A percentile compares a stretch with the other conserved stretches of the same genome.
phyloP scores from a whole-genome alignment of 1,140 invertebrate species.

The Scaptomyza montana region DNA sequence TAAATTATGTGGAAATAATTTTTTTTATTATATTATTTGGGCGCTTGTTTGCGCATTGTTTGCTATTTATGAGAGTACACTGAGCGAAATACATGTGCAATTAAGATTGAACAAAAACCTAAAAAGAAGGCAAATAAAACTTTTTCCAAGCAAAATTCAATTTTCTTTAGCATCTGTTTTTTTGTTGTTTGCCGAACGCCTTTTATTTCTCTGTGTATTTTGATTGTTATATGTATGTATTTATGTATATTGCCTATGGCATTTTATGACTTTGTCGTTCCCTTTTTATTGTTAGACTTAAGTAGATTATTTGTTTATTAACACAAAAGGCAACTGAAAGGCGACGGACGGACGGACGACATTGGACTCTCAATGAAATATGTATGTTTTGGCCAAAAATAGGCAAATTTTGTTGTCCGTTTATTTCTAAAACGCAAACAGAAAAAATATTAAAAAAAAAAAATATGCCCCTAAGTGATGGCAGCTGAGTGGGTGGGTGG shows the following conservation, averaged over 20 bases:
- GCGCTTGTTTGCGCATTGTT: constrained; percentile 35
- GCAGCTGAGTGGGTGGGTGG: no score
- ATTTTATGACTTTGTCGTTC: constrained; percentile 70
- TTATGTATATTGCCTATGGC: constrained; percentile 16
- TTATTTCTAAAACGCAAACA: background rate
- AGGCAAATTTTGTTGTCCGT: constrained; percentile 23
- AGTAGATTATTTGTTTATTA: constrained; percentile 80
- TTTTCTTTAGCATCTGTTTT: no score
- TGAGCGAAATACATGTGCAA: constrained; percentile 12
- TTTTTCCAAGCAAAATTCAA: no score
- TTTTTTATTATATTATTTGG: constrained; percentile 45
- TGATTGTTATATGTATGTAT: background rate
- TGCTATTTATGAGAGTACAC: constrained; percentile 36
- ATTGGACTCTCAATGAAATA: constrained; percentile 19
- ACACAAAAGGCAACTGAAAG: constrained; percentile 63
- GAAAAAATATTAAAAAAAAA: background rate
- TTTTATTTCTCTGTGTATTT: constrained; percentile 16
- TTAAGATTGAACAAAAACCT: no score
- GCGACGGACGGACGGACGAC: no score
- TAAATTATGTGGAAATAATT: constrained; percentile 76
- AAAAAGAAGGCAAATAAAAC: background rate
- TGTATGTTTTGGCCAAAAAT: constrained; percentile 19
- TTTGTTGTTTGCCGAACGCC: no score
- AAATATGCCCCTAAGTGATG: background rate
- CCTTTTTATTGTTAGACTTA: constrained; percentile 68